These are phyloP conservation scores for Hemibagrus wyckioides DNA, from an alignment of 2,113 vertebrate species.

Conservation along the genomic window DNA sequence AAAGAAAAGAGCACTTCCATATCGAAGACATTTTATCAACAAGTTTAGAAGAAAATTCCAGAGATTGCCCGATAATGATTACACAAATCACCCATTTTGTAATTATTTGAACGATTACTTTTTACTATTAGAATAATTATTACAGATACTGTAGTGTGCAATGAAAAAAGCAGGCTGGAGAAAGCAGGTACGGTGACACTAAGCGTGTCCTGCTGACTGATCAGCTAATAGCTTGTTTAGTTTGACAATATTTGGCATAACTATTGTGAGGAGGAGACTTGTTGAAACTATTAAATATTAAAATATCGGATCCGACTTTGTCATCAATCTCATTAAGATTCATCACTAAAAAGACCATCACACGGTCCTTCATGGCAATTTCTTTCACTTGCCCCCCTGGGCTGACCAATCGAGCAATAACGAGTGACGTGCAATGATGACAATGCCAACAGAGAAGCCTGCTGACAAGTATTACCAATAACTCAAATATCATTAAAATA, in stretches of 20 bases:
- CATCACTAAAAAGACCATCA: neutral
- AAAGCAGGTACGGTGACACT: neutral
- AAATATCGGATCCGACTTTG: neutral
- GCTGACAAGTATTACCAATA: neutral
- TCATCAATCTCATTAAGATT: neutral
- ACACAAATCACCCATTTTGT: too few relatives aligned
- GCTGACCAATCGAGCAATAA: neutral
- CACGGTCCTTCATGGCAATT: neutral
- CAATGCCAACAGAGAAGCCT: neutral
- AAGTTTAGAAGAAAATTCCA: neutral
- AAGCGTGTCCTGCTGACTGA: neutral
- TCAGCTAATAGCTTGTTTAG: neutral
- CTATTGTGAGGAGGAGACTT: neutral
- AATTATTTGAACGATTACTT: too few relatives aligned
- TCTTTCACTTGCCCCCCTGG: neutral
- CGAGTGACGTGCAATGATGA: neutral
- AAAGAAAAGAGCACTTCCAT: neutral
- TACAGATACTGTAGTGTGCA: neutral
- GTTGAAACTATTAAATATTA: neutral
- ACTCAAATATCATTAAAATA: neutral
- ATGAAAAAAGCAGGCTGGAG: neutral
- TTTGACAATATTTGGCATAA: neutral
- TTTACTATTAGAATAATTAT: too few relatives aligned
- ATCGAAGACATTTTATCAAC: neutral
- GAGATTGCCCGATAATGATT: neutral